A percentile compares a stretch with the other conserved stretches of the same genome.
phyloP scores from a whole-genome alignment of 2,888 invertebrate genomes.

The Margaritifera margaritifera region DNA sequence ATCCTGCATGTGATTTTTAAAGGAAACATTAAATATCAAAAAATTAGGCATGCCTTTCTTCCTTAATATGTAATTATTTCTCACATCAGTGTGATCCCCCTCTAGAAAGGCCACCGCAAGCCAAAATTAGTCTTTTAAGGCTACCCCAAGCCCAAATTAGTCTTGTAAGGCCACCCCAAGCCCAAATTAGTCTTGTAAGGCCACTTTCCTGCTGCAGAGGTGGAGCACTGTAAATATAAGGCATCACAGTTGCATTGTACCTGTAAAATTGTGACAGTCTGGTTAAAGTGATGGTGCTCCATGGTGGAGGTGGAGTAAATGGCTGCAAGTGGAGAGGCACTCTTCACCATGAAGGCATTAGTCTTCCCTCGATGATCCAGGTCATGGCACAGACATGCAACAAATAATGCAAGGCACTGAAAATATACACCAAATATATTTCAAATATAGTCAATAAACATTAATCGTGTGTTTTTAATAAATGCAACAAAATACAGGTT shows the following conservation, averaged over 20 bases:
- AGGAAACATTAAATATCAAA: no score
- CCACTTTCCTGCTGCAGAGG: background rate
- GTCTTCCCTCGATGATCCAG: conserved; percentile 90
- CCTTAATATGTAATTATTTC: no score
- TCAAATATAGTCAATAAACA: no score
- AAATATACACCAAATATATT: conserved; percentile 45
- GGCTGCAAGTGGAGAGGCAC: conserved; percentile 85
- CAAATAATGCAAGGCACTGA: conserved; percentile 84
- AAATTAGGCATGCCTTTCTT: no score
- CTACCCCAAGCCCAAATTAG: background rate
- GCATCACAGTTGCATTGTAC: conserved; percentile 37
- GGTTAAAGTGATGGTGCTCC: conserved; percentile 92
- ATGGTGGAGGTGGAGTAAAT: conserved; percentile 90
- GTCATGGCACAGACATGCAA: conserved; percentile 88
- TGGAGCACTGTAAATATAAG: no score
- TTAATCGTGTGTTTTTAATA: no score
- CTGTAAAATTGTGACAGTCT: conserved; percentile 88
- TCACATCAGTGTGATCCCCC: no score
- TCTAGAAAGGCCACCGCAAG: background rate
- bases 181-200: background rate
- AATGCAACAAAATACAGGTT: no score
- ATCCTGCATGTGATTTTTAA: no score
- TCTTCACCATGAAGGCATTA: conserved; percentile 89
- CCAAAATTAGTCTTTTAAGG: background rate
- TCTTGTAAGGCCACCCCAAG: background rate